Conservation (phyloP, 2,113 vertebrate species). For the Colistium nudipinnis region DNA sequence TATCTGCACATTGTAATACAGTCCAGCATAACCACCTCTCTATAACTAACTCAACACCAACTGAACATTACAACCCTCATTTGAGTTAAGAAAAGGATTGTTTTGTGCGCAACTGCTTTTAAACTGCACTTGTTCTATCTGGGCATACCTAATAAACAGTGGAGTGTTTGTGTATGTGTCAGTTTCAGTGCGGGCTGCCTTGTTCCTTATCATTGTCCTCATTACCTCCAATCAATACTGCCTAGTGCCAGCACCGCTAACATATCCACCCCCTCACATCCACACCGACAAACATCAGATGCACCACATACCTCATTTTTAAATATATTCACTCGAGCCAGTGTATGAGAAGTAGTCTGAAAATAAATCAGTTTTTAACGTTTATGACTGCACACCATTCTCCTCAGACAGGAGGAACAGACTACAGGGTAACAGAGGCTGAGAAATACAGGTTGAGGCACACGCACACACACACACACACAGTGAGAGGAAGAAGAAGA, state of each 20-base stretch:
- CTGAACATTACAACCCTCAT: not conserved
- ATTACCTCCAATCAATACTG: constrained; percentile 42
- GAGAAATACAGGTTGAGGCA: constrained; percentile 13
- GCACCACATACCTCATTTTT: constrained; percentile 20
- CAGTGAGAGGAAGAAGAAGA: constrained; percentile 6
- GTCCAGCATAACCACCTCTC: too few species aligned
- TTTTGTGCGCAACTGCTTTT: not conserved
- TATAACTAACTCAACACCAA: too few species aligned
- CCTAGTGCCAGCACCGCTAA: not conserved
- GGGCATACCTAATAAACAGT: not conserved
- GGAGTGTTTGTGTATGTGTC: constrained; percentile 1
- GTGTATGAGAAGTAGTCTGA: constrained; percentile 10
- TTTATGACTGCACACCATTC: constrained; percentile 54
- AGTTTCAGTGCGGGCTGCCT: constrained; percentile 5
- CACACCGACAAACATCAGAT: constrained; percentile 29
- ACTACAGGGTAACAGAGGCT: constrained; percentile 16
- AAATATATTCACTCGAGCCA: constrained; percentile 27
- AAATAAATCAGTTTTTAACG: constrained; percentile 46
- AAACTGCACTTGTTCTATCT: not conserved
- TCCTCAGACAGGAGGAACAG: constrained; percentile 23
- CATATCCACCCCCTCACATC: constrained; percentile 44
- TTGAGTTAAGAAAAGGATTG: not conserved
- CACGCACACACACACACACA: not conserved
- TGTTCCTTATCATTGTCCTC: constrained; percentile 32
- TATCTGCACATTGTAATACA: not conserved